phyloP scores from a whole-genome alignment of 2,113 vertebrate species.

The Saccopteryx leptura region DNA sequence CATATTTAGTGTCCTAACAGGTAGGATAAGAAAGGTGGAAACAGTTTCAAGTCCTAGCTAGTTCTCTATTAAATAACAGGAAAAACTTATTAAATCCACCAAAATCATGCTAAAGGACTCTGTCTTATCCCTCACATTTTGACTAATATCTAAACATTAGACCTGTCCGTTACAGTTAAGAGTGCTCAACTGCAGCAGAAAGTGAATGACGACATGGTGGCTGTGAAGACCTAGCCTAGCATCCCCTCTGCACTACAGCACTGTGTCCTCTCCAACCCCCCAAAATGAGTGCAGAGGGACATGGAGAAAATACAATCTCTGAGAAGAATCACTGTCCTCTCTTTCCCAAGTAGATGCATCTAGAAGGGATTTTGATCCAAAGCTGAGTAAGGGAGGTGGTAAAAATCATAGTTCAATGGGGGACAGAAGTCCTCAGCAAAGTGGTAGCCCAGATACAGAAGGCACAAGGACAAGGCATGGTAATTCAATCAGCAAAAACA shows the following conservation, averaged over 20 bases:
- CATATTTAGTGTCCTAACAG: slow-evolving; percentile 4
- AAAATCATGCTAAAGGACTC: background rate
- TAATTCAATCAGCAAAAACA: slow-evolving; percentile 12
- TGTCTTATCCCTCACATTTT: background rate
- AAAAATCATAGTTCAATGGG: background rate
- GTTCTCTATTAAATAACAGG: background rate
- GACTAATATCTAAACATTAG: background rate
- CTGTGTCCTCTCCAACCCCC: background rate
- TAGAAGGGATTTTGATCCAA: background rate
- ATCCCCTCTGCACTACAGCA: rapidly evolving
- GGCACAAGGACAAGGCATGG: background rate
- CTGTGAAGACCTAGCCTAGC: too few relatives aligned
- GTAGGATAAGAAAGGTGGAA: background rate
- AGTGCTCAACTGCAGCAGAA: background rate
- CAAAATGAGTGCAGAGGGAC: background rate
- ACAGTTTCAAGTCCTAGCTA: background rate
- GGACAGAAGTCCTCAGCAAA: background rate
- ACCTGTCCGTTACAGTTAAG: background rate
- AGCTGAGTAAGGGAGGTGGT: background rate
- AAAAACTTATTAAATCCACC: background rate
- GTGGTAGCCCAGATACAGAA: background rate
- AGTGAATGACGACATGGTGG: background rate
- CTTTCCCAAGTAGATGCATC: background rate
- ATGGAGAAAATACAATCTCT: background rate
- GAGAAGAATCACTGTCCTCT: background rate